A percentile compares a stretch with the other conserved stretches of the same genome.
Conservation (phyloP, 2,797 vertebrate species). For the Lithobates sylvaticus region DNA sequence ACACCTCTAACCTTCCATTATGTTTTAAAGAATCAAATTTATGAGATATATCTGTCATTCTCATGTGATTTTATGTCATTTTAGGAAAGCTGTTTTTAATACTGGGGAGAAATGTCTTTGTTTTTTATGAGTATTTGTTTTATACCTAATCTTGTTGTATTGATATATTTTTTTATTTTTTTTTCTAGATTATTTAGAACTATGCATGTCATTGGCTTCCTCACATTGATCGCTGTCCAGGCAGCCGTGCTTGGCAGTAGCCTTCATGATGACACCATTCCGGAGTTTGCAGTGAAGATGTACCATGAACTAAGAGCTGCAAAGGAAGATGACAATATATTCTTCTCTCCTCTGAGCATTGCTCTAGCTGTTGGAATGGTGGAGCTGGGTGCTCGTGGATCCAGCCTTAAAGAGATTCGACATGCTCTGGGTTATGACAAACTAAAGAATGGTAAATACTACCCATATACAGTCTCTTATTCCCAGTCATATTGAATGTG, state of each 20-base stretch:
- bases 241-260: conserved; percentile 75
- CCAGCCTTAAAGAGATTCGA: conserved; percentile 89
- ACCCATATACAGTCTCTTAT: conserved; percentile 15
- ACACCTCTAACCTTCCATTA: no score
- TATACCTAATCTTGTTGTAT: conserved; percentile 1
- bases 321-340: conserved; percentile 91
- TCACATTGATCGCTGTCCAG: conserved; percentile 80
- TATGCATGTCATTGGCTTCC: conserved; percentile 79
- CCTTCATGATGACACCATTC: conserved; percentile 84
- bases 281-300: conserved; percentile 91
- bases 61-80: no score
- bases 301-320: conserved; percentile 89
- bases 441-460: conserved; percentile 83
- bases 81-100: no score
- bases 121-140: background rate
- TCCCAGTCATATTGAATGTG: background rate
- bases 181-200: conserved; percentile 55
- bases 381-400: conserved; percentile 90
- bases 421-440: conserved; percentile 87
- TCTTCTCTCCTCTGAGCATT: conserved; percentile 93
- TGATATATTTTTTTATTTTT: conserved; percentile 26
- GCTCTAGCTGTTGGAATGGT: conserved; percentile 91
- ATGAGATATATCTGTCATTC: no score
- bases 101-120: no score
- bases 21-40: no score